Base-by-base conservation (phyloP, 2,113 vertebrate genomes). In the Puma concolor region DNA sequence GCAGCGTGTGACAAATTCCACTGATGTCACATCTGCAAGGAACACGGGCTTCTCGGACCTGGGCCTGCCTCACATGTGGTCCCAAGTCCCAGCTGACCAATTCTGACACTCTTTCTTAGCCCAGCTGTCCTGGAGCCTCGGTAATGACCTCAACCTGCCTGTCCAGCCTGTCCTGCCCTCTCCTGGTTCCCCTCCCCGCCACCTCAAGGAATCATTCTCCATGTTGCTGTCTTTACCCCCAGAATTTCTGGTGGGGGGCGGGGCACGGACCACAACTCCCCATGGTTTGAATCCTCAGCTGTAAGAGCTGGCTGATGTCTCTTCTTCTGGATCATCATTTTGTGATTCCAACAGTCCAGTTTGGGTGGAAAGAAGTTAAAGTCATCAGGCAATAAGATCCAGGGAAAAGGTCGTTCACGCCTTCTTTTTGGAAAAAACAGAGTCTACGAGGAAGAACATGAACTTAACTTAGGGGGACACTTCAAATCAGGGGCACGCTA, bases 201-300 rank as follows among this genome's bases (percentile, higher is more conserved):
- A 8, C 14, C 29, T 7, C 0, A 0, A 77, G 41, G 63, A 33
- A 5, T 31, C 10, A 1, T 13, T 14, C 1, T 4, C 10, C 0
- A 0, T 0, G 2, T 5, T 12, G 44, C 21, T 4, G 1, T 27
- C 4, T 10, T 31, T 0, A 1, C 25, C 60, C 5, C 1, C 1
- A 1, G 6, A 7, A 16, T 19, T 57, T 19, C 54, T 23, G 21
- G 57, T 0, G 7, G 57, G 21, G 7, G 38, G 38, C 8, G 8
- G 13, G 25, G 3, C 14, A 3, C 31, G 33, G 25, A 8, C 8
- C 3, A 11, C 8, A 1, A 14, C 29, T 11, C 12, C 48, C 19
- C 2, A 8, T 44, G 5, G 0, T 23, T 36, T 29, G 16, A 54
- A 36, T 23, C 19, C 15, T 38, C 21, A 9, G 6, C 7, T 0